Evolutionary conservation across 2,888 invertebrate genomes (phyloP), one percentile per base, ranked within the genome.

Genomic region (Timandra comae): DNA sequence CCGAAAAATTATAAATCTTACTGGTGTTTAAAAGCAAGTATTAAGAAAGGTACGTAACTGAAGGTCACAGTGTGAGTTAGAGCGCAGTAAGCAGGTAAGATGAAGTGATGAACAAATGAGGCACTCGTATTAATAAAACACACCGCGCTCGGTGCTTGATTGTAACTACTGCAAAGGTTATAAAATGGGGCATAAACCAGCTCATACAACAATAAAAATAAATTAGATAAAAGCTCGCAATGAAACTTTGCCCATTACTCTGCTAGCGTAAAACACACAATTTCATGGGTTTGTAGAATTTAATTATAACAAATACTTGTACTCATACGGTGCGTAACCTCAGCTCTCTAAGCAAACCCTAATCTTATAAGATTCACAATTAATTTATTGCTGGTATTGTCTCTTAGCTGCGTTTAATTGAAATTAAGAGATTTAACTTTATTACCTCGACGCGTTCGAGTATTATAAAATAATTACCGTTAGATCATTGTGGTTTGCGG

Each of bases 161-260:
- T 64, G 60, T 71, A 64, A 68, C 64, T 66, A 68, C 65, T 63
- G 58, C 50, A 60, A 62, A 54, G 61, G 65, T 60, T 68, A 70
- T 79, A 76, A 78, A 79, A 76, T 56, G 59, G 56, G 51, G 59
- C 76, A 70, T 80, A 75, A 78, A 76, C 67, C 54, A 70, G 55
- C 64, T 72, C 70, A 76, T 76, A 73, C 66, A 79, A 78, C 78
- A 72, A 73, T 82, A 81, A 82, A 81, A 81, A 78, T 79, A 82
- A 80, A 82, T 81, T 74, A 81, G 75, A 79, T 75, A 75, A 78
- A 79, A 79, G 77, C 81, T 67, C 63, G 69, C 76, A 78, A 77
- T 79, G 75, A 74, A 82, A 81, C 79, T 80, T 80, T 63, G 59
- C 55, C 71, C 75, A 71, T 82, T 80, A 80, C 68, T 56, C 58